Evolutionary conservation across 1,140 invertebrate species (phyloP), one percentile per base, ranked within the genome.

Genomic region (Lepidotrigona ventralis): DNA sequence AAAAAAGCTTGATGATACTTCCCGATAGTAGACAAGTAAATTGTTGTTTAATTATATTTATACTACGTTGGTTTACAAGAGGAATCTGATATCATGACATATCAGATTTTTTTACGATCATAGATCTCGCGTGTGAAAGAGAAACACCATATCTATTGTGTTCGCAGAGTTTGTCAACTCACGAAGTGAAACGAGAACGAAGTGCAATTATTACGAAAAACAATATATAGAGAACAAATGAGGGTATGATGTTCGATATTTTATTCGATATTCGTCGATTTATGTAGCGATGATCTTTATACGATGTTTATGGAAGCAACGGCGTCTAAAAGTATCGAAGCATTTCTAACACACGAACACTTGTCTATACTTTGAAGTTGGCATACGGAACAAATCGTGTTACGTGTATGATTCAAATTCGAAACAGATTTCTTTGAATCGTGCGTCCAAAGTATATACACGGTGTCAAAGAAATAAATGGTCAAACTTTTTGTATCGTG

Each of bases 51-150:
- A 78, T 79, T 83, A 75, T 84, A 83, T 86, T 85, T 84, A 84
- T 84, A 74, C 81, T 53, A 74, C n/a, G 71, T 81, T 81, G 77
- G 33, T 84, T 81, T 84, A 82, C 64, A 76, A 78, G 29, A 26
- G 66, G 83, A 84, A 88, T 93, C 91, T 92, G 92, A 86, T 92
- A 92, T 90, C 92, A 93, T 93, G 92, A 93, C 91, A 88, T 93
- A 93, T 92, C 91, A 89, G 92, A 92, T 29, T 64, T 83, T 53
- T 68, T 68, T 26, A 84, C 54, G 72, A 73, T 81, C 71, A 78
- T 79, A 72, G 81, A 81, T 86, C 74, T 86, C 80, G 85, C 83
- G 68, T 79, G 66, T 70, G 68, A 86, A 17, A 33, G 6, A 33
- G 6, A 54, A 69, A 68, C 78, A 79, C 70, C 70, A 79, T 84